These are phyloP conservation scores for Campylorhamphus procurvoides DNA, from an alignment of 2,113 vertebrate species.

Conservation along the genomic window DNA sequence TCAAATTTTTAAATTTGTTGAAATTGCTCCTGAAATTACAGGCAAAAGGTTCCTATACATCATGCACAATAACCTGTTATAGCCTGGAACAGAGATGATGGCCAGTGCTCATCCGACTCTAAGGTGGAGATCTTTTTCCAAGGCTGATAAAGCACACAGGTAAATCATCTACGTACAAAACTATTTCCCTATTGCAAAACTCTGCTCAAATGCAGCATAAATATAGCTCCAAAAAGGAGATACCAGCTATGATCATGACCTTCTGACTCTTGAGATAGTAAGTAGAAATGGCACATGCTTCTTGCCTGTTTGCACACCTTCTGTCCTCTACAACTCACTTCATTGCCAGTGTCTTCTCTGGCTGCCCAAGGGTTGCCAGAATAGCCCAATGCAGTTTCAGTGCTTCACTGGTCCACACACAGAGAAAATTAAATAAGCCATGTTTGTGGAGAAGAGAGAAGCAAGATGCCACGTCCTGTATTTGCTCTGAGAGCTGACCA, in stretches of 20 bases:
- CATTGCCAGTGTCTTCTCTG: background rate
- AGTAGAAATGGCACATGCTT: background rate
- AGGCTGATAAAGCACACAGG: background rate
- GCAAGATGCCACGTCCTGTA: background rate
- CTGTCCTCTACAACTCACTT: background rate
- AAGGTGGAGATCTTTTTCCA: background rate
- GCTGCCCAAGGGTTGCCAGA: background rate
- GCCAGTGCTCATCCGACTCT: background rate
- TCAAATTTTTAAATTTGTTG: background rate
- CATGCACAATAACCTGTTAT: background rate
- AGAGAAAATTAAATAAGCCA: background rate
- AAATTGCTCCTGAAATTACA: background rate
- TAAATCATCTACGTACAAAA: background rate
- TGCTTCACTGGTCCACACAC: background rate
- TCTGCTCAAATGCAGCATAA: background rate
- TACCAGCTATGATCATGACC: rapidly evolving
- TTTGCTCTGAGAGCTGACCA: background rate
- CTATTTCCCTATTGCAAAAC: background rate
- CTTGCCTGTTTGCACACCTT: background rate
- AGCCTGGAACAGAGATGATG: background rate
- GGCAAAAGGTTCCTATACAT: background rate
- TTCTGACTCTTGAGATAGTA: background rate
- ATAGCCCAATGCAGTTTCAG: background rate
- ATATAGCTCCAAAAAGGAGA: background rate
- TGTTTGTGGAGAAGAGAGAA: background rate